Evolutionary conservation across 2,797 vertebrate species (phyloP).

Genomic region (Orestias chungarensis): DNA sequence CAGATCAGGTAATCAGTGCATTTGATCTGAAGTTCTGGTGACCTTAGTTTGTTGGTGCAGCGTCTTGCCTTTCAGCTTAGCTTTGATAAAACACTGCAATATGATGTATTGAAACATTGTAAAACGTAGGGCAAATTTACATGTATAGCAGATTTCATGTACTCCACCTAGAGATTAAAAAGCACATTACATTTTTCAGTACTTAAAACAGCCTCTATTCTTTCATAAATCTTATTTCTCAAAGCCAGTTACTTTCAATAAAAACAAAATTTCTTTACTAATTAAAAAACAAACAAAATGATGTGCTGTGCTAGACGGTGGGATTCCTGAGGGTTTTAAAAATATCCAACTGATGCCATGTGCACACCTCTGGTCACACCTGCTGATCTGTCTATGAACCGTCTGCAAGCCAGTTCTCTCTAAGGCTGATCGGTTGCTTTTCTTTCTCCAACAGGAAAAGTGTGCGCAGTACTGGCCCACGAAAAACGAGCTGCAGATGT

Average conservation of each 20-base stretch:
- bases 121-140: no score
- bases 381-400: not conserved
- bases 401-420: not conserved
- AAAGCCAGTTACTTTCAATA: no score
- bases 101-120: not conserved
- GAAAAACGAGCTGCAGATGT: slow-evolving; percentile 85
- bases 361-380: not conserved
- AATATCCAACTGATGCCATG: not conserved
- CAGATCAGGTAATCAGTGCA: not conserved
- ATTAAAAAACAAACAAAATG: no score
- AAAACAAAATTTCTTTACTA: no score
- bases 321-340: not conserved
- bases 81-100: not conserved
- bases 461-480: slow-evolving; percentile 98
- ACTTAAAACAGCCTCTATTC: no score
- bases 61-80: not conserved
- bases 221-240: no score
- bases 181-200: no score
- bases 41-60: no score
- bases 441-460: slow-evolving; percentile 86
- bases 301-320: not conserved
- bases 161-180: no score
- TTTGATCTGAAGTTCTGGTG: not conserved
- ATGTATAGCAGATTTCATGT: no score
- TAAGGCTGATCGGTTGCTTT: slow-evolving; percentile 14